Conservation (phyloP, 2,113 vertebrate genomes). For the Chinchilla lanigera region DNA sequence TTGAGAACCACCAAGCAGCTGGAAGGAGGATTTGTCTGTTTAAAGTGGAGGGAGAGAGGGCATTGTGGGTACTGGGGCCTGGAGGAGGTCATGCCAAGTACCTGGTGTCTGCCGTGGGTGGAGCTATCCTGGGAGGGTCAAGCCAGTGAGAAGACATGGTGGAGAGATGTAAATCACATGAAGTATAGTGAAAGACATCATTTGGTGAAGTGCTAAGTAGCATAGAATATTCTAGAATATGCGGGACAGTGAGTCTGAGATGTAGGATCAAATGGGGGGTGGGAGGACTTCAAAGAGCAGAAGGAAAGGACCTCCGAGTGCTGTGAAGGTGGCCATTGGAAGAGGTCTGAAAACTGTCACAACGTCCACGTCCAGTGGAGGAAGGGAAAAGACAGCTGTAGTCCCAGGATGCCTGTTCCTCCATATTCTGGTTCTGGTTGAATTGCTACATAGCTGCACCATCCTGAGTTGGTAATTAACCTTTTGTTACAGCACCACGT, state of each 20-base stretch:
- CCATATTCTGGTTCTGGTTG: neutral
- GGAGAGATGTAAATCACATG: neutral
- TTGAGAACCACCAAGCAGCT: neutral
- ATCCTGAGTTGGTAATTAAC: neutral
- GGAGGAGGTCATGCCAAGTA: neutral
- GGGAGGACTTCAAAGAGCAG: neutral
- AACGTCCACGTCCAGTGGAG: neutral
- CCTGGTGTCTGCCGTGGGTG: neutral
- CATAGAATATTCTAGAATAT: constrained; percentile 44
- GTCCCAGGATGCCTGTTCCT: neutral
- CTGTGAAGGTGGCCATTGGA: neutral
- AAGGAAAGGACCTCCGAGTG: neutral
- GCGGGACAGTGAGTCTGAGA: neutral
- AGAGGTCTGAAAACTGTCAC: neutral
- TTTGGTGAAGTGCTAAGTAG: constrained; percentile 27
- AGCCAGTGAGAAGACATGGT: neutral
- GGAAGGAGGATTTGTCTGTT: neutral
- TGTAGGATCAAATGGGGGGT: neutral
- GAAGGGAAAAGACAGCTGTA: neutral
- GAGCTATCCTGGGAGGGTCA: neutral
- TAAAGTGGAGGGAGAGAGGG: neutral
- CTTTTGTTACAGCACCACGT: neutral
- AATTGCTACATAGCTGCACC: neutral
- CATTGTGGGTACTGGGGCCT: neutral
- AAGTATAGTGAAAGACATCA: neutral